Evolutionary conservation across 2,888 invertebrate species (phyloP).

Genomic region (Pandemis corylana): DNA sequence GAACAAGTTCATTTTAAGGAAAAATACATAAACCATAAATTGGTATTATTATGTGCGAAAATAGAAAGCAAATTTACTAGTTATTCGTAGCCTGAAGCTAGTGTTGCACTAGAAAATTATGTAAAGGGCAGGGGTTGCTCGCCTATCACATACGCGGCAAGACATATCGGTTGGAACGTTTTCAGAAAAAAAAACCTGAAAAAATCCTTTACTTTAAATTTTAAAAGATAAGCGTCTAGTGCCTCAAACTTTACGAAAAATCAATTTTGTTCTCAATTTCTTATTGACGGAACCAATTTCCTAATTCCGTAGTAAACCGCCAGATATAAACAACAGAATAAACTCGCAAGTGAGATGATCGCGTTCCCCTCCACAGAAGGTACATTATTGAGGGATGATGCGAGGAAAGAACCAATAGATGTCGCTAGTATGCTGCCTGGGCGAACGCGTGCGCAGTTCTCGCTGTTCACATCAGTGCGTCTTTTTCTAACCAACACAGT

Average conservation of each 20-base stretch:
- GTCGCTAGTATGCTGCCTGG: neutral
- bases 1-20: neutral
- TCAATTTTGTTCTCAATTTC: neutral
- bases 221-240: neutral
- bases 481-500: neutral
- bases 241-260: neutral
- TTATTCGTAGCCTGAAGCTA: constrained; percentile 4
- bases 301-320: constrained; percentile 2
- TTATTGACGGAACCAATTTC: neutral
- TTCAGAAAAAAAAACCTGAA: too few species aligned
- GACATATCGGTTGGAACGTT: neutral
- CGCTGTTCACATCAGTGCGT: neutral
- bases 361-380: constrained; percentile 32
- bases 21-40: constrained; percentile 24
- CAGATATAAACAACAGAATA: constrained; percentile 40
- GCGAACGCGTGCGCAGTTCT: neutral
- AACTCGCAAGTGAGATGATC: constrained; percentile 39
- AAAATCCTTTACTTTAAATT: neutral
- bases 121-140: neutral
- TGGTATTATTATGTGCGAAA: constrained; percentile 17
- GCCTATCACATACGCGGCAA: neutral
- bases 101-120: neutral
- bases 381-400: constrained; percentile 24
- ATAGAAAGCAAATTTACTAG: constrained; percentile 8
- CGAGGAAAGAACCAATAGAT: constrained; percentile 12